Evolutionary conservation across 2,888 invertebrate species (phyloP), one percentile per base, ranked within the genome.

Genomic region (Cheilosia urbana): DNA sequence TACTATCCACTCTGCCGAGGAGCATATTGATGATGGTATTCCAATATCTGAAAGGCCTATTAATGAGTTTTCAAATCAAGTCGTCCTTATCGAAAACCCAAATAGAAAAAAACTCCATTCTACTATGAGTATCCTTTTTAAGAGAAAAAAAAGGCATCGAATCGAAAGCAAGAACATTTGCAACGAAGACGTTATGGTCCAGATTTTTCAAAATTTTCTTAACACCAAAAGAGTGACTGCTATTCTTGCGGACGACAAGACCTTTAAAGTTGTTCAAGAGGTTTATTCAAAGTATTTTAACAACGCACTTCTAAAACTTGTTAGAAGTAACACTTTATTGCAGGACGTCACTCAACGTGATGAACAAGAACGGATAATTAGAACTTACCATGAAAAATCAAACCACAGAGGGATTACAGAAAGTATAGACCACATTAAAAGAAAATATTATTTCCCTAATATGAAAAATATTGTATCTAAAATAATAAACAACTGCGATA

Each of bases 241-340:
- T 49, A 65, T 51, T 37, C 27, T 65, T 21, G 21, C 65, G 7
- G 34, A 62, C 19, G 76, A 87, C 51, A 30, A 71, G 4, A 85
- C 68, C 9, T 87, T 87, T 37, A 57, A 71, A 17, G 49, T 69
- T n/a, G 53, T 82, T 2, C 87, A 87, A 75, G 11, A 42, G 2
- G 45, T 49, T 3, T 81, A 63, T 42, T 81, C 73, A 4, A 76
- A 77, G 24, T 72, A 68, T 19, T 87, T 47, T 40, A 77, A 71
- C 27, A 81, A 78, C 49, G 21, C 37, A 37, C 24, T 30, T 11
- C 55, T 71, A 30, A 83, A 80, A 73, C 40, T 72, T 13, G 53
- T 83, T 45, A 63, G 83, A 17, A 47, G 78, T 30, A 81, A 42
- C 1, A 15, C 21, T 21, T 15, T 71, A 7, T 13, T 75, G 21